These are phyloP conservation scores for Smittia sp. DNA, from an alignment of 2,888 invertebrate genomes.

Conservation along the genomic window DNA sequence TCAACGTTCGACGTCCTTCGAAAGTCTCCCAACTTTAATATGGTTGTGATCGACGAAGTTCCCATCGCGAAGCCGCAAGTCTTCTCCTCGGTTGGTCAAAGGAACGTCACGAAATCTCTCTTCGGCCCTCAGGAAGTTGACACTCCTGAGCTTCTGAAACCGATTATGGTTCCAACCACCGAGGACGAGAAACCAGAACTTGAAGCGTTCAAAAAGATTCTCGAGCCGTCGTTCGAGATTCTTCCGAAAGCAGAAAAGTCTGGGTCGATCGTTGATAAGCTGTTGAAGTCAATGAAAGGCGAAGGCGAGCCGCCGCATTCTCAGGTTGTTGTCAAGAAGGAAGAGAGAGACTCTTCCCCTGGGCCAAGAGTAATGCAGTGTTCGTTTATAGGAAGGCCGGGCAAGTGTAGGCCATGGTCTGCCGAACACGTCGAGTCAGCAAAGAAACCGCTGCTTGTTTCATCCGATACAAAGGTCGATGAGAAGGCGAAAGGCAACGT, in stretches of 20 bases:
- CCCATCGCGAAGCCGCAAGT: not conserved
- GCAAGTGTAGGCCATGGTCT: too few relatives aligned
- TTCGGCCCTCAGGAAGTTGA: not conserved
- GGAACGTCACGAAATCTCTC: not conserved
- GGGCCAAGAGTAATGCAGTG: too few relatives aligned
- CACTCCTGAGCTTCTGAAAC: slow-evolving; percentile 6
- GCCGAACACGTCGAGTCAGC: slow-evolving; percentile 52
- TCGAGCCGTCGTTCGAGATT: slow-evolving; percentile 43
- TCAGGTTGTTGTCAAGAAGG: not conserved
- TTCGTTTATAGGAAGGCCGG: too few relatives aligned
- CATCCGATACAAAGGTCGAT: slow-evolving; percentile 51
- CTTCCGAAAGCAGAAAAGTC: slow-evolving; percentile 51
- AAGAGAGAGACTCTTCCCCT: too few relatives aligned
- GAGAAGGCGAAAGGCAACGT: slow-evolving; percentile 56
- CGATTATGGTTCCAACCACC: slow-evolving; percentile 25
- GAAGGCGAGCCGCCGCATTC: not conserved
- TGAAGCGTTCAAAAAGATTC: slow-evolving; percentile 32
- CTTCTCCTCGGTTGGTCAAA: not conserved
- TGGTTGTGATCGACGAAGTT: slow-evolving; percentile 44
- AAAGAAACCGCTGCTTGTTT: slow-evolving; percentile 51
- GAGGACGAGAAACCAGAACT: slow-evolving; percentile 38
- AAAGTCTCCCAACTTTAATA: slow-evolving; percentile 53
- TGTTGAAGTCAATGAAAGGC: slow-evolving; percentile 57
- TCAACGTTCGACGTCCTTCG: slow-evolving; percentile 56
- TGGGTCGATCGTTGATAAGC: slow-evolving; percentile 64